Evolutionary conservation across 2,888 invertebrate genomes (phyloP), one percentile per base, ranked within the genome.

Genomic region (Temnothorax ravouxi): DNA sequence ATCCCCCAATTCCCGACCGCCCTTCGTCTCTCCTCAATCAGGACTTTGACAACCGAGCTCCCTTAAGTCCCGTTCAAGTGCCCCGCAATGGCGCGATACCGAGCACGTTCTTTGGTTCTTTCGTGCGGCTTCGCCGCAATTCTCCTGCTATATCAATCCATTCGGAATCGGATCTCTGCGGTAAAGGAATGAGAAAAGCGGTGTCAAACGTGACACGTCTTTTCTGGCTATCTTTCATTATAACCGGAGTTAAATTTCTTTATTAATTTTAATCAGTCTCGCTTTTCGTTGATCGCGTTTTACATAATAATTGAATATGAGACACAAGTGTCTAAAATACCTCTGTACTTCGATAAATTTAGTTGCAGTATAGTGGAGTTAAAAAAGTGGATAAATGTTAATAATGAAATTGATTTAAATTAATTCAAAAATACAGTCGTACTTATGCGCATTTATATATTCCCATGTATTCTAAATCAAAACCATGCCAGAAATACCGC

Each of bases 1-100:
- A 72, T 80, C 71, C 34, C 59, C 79, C 59, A 80, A 72, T 72
- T 80, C 79, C 79, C 71, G 47, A 11, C n/a, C 11, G 44, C 29
- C 41, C 79, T n/a, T 34, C 71, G 44, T n/a, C 21, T 56, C 47
- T 34, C 47, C 38, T 47, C 72, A 80, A 80, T 72, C 79, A 61
- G 47, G 72, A 71, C 79, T 80, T 59, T 5, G 79, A 59, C 59
- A 59, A 79, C 44, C 38, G 47, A 80, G 38, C 79, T 79, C 56
- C 44, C 71, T 59, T 72, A 80, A 80, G 38, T 80, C 72, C 59
- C 44, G 9, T 25, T 72, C 59, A 50, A 59, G 69, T 13, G 21
- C 21, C 18, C 18, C 18, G 56, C 47, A 38, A 47, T 67, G 67
- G 38, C 29, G 41, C 34, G 21, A 71, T 72, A 59, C 38, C 64